Base-by-base conservation (phyloP, 2,888 invertebrate species). In the Gastracanthus pulcherrimus region DNA sequence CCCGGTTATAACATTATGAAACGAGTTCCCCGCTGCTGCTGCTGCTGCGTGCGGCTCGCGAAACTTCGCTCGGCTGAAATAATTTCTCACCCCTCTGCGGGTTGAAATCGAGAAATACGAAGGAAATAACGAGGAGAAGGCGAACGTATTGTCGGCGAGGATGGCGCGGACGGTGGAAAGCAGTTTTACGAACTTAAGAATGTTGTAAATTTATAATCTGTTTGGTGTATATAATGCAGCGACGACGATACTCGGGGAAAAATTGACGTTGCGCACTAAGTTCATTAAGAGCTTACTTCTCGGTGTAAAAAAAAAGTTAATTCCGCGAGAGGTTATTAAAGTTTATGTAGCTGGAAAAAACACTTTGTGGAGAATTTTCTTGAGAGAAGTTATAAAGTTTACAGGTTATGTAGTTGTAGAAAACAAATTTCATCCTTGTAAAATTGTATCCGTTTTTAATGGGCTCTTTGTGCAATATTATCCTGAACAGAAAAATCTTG, bases 301-400 rank as follows among this genome's bases (percentile, higher is more conserved):
- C 36, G 23, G 13, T 26, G 36, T 55, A 23, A 19, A 19, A 23
- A 2, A 6, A 16, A 4, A 31, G 16, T n/a, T 48, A n/a, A 26
- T 23, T 71, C 36, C 16, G n/a, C 4, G 38, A 26, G 38, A 38
- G 71, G 2, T 71, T 71, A 58, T 55, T 41, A 58, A 71, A 71
- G 71, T 58, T 71, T 71, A 26, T 38, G 38, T n/a, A 71, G 58
- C 29, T 36, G 38, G 55, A 71, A 58, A 71, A 23, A 19, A 62
- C 23, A 38, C 16, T 58, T 31, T 38, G 34, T n/a, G 16, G 19
- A 26, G 31, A 71, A 71, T 71, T n/a, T 36, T 38, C n/a, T 26
- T 9, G 16, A 71, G 71, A 16, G n/a, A 38, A 36, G 16, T 62
- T 34, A 2, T 19, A n/a, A 62, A 62, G 19, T 62, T 62, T 34